These are phyloP conservation scores for Eristalis arbustorum DNA, from an alignment of 2,888 invertebrate species.

Conservation along the genomic window DNA sequence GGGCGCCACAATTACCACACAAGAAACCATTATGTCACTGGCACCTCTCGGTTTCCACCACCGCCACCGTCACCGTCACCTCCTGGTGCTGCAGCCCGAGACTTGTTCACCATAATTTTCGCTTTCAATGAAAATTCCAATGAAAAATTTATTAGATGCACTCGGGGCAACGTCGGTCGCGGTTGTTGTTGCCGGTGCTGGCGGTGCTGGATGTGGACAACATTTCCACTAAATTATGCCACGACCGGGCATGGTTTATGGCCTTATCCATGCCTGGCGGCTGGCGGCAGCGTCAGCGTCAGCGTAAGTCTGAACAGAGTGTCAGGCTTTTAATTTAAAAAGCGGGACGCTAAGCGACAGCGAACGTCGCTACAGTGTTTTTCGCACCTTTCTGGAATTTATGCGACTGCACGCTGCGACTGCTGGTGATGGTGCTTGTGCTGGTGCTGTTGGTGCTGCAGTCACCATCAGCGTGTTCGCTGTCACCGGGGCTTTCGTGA, in stretches of 20 bases:
- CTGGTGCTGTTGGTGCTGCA: neutral
- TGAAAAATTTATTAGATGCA: constrained; percentile 66
- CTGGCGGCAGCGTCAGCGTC: neutral
- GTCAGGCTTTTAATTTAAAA: constrained; percentile 67
- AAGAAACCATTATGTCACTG: constrained; percentile 51
- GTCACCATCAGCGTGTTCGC: constrained; percentile 23
- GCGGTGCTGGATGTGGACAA: constrained; percentile 39
- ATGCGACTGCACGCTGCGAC: constrained; percentile 63
- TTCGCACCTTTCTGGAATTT: constrained; percentile 69
- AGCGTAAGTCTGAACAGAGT: constrained; percentile 25
- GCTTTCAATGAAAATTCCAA: constrained; percentile 65
- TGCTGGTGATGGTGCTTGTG: constrained; percentile 21
- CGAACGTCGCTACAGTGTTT: constrained; percentile 69
- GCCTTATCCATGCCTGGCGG: constrained; percentile 47
- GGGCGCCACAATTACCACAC: constrained; percentile 50
- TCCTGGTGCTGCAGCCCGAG: neutral
- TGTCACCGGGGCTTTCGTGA: constrained; percentile 43
- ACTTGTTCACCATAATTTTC: constrained; percentile 55
- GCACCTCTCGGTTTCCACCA: constrained; percentile 1
- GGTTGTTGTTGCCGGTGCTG: neutral
- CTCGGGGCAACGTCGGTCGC: neutral
- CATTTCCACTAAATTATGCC: constrained; percentile 69
- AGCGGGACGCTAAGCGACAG: constrained; percentile 67
- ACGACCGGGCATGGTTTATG: constrained; percentile 67
- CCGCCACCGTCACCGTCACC: neutral